Base-by-base conservation (phyloP, 2,797 vertebrate species). In the Sparus aurata region DNA sequence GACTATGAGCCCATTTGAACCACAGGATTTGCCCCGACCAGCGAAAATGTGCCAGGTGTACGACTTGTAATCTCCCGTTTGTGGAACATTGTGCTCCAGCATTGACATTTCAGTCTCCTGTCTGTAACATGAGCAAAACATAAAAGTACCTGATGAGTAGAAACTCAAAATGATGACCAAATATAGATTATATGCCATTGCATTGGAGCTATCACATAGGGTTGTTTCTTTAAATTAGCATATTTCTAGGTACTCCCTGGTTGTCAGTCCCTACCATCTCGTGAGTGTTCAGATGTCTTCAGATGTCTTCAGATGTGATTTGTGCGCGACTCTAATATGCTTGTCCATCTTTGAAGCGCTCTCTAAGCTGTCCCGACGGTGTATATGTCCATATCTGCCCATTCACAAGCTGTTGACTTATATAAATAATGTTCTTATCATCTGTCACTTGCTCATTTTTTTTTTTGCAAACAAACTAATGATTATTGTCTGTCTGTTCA, bases 401-500 rank as follows among this genome's bases (percentile, higher is more conserved):
- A 49, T 64, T 78, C 10, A 67, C 53, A 62, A 67, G 47, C 59
- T 69, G 46, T 4, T 74, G 15, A 72, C 67, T 73, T 4, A 77
- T 69, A 69, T 34, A 38, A 61, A 13, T 52, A 46, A 43, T 1
- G 18, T 25, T 64, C 12, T 38, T 34, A 59, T 43, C 23, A 50
- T 4, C 8, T 66, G 6, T 57, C 1, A 62, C 53, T 34, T 16
- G 10, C 18, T 20, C 53, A 0, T 23, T 50, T 70, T 30, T 30
- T 27, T 27, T 30, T 4, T 50, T 12, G 34, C 10, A 34, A 41
- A 27, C 49, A 41, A 18, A 13, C 16, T 20, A 5, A 80, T 20
- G 57, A 4, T 25, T 4, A 15, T 69, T 71, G 6, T 82, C 6
- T 69, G 17, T 82, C 17, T 75, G 15, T 78, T 73, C 82, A 99